Base-by-base conservation (phyloP, 2,113 vertebrate species). In the Delphinapterus leucas region DNA sequence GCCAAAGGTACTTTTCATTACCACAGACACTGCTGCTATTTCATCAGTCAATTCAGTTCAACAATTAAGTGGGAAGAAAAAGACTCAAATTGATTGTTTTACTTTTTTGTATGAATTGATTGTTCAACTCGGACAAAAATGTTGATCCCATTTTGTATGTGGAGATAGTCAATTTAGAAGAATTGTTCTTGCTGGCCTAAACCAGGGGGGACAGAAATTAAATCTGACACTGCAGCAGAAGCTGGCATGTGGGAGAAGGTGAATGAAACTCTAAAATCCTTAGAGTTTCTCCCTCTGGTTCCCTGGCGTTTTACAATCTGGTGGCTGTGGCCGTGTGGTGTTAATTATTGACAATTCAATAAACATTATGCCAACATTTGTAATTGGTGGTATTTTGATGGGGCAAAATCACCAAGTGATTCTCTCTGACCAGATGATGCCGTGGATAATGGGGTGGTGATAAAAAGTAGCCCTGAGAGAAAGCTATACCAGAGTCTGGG, bases 141-240 rank as follows among this genome's bases (percentile, higher is more conserved):
- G 96, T 97, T 92, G 96, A 97, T 96, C 92, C 87, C 76, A 60
- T 96, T 97, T 98, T 96, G 97, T 93, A 96, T 96, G 97, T 92
- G 96, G 95, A 97, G 92, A 96, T 82, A 97, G 97, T 97, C 97
- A 93, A 98, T 98, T 97, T 97, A 90, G 84, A 93, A 80, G 97
- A 93, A 88, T 97, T 93, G 81, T 92, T 97, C 95, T 96, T 47
- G 60, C 74, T 84, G 86, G 84, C 80, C n/a, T 61, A 11, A 92
- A 63, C 84, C 90, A 53, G 28, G 76, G 63, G 88, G 96, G 84
- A 96, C 79, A 92, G 44, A 96, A 91, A 97, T 98, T 70, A 93
- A 97, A 95, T 71, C n/a, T 94, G 96, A 98, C 96, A 85, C 18
- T 18, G 38, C 44, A 61, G 70, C 86, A 53, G 44, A 87, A 79